Base-by-base conservation (phyloP, 2,888 invertebrate species). In the Leuctra nigra region DNA sequence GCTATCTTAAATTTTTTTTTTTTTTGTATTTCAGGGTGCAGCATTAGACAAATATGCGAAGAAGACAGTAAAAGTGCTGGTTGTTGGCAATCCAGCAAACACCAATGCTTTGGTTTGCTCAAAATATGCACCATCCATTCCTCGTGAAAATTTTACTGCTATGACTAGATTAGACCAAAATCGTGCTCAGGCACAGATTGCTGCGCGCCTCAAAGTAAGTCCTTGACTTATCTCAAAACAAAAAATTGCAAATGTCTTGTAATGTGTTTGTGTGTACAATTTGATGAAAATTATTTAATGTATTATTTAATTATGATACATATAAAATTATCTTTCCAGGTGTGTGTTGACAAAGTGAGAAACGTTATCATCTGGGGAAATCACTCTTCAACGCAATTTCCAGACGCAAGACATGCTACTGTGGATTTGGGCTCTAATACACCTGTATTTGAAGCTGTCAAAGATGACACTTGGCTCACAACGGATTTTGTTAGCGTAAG, bases 321-420 rank as follows among this genome's bases (percentile, higher is more conserved):
- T 36, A 14, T 46, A 22, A 14, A 9, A 53, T 53, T 22, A n/a
- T 9, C 61, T 64, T n/a, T 9, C n/a, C 50, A 50, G 50, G 50
- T 50, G 14, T 64, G 77, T 61, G 84, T 91, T 24, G 81, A 82
- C 60, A 79, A 85, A 68, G 89, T 97, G 0, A 82, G 82, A 67
- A 96, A 96, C 70, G 86, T 95, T 14, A 87, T 95, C 61, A 98
- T 99, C 71, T 99, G 99, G 99, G 99, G 99, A 46, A 99, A 99
- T 75, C 99, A 99, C 73, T 98, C 98, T 0, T 91, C 94, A 4
- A 99, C 99, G 7, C 98, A 99, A 76, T 98, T 90, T 73, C 98
- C 99, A 4, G 99, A 99, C 77, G 87, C 89, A 0, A 77, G 81
- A 24, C 84, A 88, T 69, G 90, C 89, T 24, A 69, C 78, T 20